Evolutionary conservation across 2,888 invertebrate species (phyloP).

Genomic region (Aproaerema taeniolella): DNA sequence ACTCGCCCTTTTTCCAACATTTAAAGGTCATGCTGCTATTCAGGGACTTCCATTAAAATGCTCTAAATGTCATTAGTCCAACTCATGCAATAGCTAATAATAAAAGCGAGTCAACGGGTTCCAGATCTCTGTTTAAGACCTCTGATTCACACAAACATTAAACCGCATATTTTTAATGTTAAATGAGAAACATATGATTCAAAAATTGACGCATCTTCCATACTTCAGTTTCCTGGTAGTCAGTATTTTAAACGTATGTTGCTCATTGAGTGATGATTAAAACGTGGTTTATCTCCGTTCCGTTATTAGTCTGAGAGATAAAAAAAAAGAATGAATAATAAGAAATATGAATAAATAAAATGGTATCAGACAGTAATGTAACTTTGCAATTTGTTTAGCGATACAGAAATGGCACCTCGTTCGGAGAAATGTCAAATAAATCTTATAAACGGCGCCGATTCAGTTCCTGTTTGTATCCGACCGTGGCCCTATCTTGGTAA

Average conservation of each 20-base stretch:
- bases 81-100: no score
- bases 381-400: conserved; percentile 19
- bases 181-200: conserved; percentile 12
- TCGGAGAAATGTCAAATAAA: conserved; percentile 14
- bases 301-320: conserved; percentile 3
- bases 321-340: no score
- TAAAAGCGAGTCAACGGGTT: no score
- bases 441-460: conserved; percentile 13
- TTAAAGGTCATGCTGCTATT: conserved; percentile 33
- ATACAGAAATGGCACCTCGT: conserved; percentile 16
- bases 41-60: conserved; percentile 13
- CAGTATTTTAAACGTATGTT: conserved; percentile 8
- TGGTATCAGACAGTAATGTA: conserved; percentile 4
- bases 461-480: conserved; percentile 12
- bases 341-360: conserved; percentile 5
- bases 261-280: conserved; percentile 10
- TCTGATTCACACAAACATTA: conserved; percentile 3
- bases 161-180: neutral
- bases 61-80: neutral
- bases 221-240: conserved; percentile 10
- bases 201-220: conserved; percentile 12
- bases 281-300: conserved; percentile 12
- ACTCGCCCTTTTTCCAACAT: no score
- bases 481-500: conserved; percentile 1
- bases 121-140: no score